These are phyloP conservation scores for Smutsia gigantea DNA, from an alignment of 2,797 vertebrate species.

Conservation along the genomic window DNA sequence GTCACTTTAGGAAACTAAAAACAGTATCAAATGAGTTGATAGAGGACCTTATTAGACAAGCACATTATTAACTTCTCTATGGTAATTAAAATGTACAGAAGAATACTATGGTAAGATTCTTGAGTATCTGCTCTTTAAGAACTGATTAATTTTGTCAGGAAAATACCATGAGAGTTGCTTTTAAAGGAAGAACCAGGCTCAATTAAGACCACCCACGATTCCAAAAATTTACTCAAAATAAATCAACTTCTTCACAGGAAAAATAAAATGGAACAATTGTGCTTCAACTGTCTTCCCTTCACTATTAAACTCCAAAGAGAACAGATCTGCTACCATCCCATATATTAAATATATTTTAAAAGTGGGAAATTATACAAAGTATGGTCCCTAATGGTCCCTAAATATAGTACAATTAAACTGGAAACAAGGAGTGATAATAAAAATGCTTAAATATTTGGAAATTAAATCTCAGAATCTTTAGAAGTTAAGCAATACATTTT, in stretches of 20 bases:
- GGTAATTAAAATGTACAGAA: background rate
- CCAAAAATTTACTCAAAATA: background rate
- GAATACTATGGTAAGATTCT: background rate
- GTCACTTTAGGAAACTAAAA: constrained; percentile 2
- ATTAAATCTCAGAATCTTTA: background rate
- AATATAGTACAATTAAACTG: background rate
- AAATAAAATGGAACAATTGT: background rate
- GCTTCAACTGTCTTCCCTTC: background rate
- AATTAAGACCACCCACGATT: background rate
- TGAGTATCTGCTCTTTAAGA: background rate
- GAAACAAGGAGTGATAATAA: background rate
- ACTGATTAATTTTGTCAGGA: background rate
- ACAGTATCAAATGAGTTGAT: background rate
- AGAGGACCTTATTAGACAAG: background rate
- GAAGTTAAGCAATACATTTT: background rate
- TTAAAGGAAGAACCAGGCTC: background rate
- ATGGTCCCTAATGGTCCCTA: background rate
- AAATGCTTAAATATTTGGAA: background rate
- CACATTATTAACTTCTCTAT: background rate
- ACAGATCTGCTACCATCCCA: background rate
- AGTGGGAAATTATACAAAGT: background rate
- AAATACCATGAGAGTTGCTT: background rate
- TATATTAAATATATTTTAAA: background rate
- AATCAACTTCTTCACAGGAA: background rate
- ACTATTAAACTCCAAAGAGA: background rate